These are phyloP conservation scores for Pituophis catenifer DNA, from an alignment of 2,113 vertebrate genomes.

Conservation along the genomic window DNA sequence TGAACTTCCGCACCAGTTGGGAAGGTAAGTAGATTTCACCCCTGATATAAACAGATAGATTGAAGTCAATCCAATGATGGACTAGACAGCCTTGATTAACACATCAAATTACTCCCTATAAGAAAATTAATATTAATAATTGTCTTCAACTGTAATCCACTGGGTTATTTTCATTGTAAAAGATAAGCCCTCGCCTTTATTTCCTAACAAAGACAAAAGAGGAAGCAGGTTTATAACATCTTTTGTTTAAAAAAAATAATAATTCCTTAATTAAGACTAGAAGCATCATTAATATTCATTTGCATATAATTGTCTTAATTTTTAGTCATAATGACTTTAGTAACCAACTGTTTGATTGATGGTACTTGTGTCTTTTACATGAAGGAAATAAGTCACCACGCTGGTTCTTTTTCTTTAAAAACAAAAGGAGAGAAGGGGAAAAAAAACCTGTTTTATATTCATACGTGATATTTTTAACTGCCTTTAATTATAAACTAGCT, in stretches of 20 bases:
- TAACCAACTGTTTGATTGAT: constrained; percentile 83
- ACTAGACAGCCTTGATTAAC: constrained; percentile 48
- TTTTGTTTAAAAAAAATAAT: constrained; percentile 63
- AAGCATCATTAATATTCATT: constrained; percentile 82
- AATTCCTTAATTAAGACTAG: constrained; percentile 72
- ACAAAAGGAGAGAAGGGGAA: constrained; percentile 66
- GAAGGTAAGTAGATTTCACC: too few species aligned
- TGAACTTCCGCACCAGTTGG: too few species aligned
- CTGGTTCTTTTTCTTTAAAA: constrained; percentile 50
- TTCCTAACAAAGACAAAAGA: constrained; percentile 54
- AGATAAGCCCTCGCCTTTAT: constrained; percentile 57
- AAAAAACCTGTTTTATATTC: constrained; percentile 73
- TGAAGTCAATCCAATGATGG: constrained; percentile 22
- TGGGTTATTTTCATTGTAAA: constrained; percentile 50
- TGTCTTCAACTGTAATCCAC: constrained; percentile 45
- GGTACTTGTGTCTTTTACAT: constrained; percentile 71
- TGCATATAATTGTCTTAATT: constrained; percentile 82
- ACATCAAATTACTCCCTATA: constrained; percentile 45
- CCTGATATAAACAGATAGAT: not conserved
- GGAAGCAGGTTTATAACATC: constrained; percentile 55
- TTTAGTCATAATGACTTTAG: constrained; percentile 78
- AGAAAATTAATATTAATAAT: constrained; percentile 49
- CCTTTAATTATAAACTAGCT: constrained; percentile 78
- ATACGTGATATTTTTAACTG: constrained; percentile 79
- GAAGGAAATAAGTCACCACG: constrained; percentile 63